Evolutionary conservation across 2,888 invertebrate genomes (phyloP), one percentile per base, ranked within the genome.

Genomic region (Amiota communis): DNA sequence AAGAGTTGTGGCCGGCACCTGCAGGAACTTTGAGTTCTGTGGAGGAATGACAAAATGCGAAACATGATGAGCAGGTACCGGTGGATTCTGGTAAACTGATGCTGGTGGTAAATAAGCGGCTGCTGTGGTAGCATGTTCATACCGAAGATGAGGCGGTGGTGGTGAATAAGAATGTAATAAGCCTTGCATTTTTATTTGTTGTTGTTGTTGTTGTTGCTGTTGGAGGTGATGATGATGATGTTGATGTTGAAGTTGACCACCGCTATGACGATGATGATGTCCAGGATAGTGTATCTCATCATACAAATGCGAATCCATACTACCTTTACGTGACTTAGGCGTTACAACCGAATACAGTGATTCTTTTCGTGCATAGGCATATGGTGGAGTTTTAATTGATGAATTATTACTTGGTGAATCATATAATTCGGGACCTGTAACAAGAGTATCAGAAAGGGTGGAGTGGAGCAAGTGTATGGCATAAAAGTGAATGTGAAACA

Each of bases 371-470:
- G 88, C 88, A 75, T 89, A 89, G 48, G 86, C 85, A 73, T 89
- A 89, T 2, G 88, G 83, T 59, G 85, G 83, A 69, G 85, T 81
- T 23, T 81, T 76, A 1, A 87, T 86, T 8, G 86, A 87, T 2
- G 84, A 77, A 70, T 88, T 89, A 74, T 89, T 89, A 72, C 87
- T 87, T 49, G 89, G 89, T n/a, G 88, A 82, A 75, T 89, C 89
- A 82, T 89, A 89, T 75, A 88, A 84, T 75, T 88, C 89, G 77
- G 88, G 73, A 73, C 77, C 82, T 78, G 65, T 74, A 77, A 68
- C 59, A 2, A 23, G 63, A 46, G 23, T 8, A 13, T 46, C 61
- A 20, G 63, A 63, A 3, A 23, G 2, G 17, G 57, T 10, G 17
- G 65, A 12, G 48, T 65, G 48, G 65, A 65, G 49, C 65, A n/a